Base-by-base conservation (phyloP, 2,797 vertebrate species). In the Calcarius lapponicus region DNA sequence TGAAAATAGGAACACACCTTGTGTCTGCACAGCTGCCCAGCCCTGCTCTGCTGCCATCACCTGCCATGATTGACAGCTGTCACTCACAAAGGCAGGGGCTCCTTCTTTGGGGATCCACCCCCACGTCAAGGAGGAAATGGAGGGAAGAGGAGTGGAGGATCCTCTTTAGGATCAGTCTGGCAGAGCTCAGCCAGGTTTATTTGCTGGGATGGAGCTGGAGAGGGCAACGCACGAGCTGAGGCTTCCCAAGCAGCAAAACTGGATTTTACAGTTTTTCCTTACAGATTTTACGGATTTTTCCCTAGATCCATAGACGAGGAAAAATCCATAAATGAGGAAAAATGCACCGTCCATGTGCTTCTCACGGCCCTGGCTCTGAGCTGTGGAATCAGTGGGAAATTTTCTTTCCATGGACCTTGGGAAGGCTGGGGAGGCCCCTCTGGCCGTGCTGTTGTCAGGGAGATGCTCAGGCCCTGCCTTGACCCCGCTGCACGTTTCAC, bases 251-350 rank as follows among this genome's bases (percentile, higher is more conserved):
- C 21, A 20, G 16, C 7, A 32, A 31, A 50, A 48, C 14, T 29
- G 71, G 36, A 19, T 42, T 84, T 65, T 47, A 6, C 40, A 6
- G 11, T 4, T 54, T 32, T 4, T 21, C 29, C 51, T 11, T 32
- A 53, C 51, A 20, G 18, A 32, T 1, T 32, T 21, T 54, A 21
- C 31, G 32, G 53, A 54, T 54, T 32, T 32, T 54, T 54, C 25
- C 3, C 26, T 10, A 0, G 18, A 8, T 7, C 24, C 36, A 6
- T 3, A 9, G 24, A 32, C 0, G 29, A 57, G 40, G 54, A 25
- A 81, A 92, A 48, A 48, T 57, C 32, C 54, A 34, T 16, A 24
- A 57, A 16, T 0, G 10, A 11, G 32, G 34, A 17, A 75, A 88
- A 83, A 72, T 0, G 13, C 51, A 15, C 58, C 80, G 34, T 34